Evolutionary conservation across 2,797 vertebrate species (phyloP), one percentile per base, ranked within the genome.

Genomic region (Setipinna tenuifilis): DNA sequence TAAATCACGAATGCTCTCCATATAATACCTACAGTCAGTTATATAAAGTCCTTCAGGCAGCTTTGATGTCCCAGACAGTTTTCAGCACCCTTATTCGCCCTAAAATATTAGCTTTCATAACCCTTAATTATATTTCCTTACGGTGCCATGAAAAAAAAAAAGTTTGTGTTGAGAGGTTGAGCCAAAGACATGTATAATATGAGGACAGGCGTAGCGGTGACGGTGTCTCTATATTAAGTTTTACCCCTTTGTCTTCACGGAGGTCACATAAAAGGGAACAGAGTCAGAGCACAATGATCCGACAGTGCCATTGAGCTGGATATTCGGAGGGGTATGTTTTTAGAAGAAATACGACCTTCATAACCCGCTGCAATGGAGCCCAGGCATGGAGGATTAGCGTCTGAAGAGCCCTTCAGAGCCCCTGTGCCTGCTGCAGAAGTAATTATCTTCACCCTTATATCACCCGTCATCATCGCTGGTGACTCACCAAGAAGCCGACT

Each of bases 371-470:
- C 71, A 2, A 44, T 44, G 35, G 35, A 41, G 35, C 71, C 17
- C 17, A 21, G 6, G 71, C 41, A 35, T 44, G 7, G 16, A 78
- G 71, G 71, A 41, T 44, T 78, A 78, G 17, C 44, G 71, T 6
- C 71, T 44, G 31, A 44, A 78, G 71, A 78, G 35, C 71, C 31
- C 71, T 78, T 78, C 35, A 78, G 71, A 44, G 71, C 71, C 71
- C 71, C 35, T 17, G 71, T 41, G 2, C 31, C 35, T 41, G 71
- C 71, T 41, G 71, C 31, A 44, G 35, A 78, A 21, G 71, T 78
- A 78, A 78, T 78, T 78, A 78, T 78, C 71, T 44, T 41, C 71
- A 21, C 16, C 41, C 71, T 17, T 44, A 9, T 78, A 78, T 78
- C 71, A 9, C 31, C 71, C 71, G 6, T 2, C 31, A 78, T 78